These are phyloP conservation scores for Clostera curtula DNA, from an alignment of 2,888 invertebrate species.

Conservation along the genomic window DNA sequence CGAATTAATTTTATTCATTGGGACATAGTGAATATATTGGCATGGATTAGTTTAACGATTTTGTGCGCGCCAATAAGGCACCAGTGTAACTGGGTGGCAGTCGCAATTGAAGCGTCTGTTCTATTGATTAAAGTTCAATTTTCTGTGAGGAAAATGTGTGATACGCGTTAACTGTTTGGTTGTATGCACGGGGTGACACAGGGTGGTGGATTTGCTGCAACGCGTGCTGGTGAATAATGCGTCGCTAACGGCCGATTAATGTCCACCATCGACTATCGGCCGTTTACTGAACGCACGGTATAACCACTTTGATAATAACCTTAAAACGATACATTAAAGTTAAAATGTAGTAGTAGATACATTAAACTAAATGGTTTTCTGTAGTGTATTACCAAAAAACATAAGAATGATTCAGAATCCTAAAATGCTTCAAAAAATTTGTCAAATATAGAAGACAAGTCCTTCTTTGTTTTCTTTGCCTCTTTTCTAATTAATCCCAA, in stretches of 20 bases:
- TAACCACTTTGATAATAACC: no score
- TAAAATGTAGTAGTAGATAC: no score
- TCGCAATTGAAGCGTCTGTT: constrained; percentile 12
- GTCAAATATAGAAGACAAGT: no score
- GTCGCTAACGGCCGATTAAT: constrained; percentile 70
- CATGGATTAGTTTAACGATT: constrained; percentile 66
- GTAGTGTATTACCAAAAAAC: not conserved
- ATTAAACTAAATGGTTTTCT: no score
- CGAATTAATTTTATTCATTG: constrained; percentile 66
- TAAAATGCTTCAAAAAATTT: no score
- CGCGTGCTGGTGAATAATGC: constrained; percentile 72
- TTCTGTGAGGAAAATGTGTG: constrained; percentile 10
- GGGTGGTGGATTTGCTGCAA: constrained; percentile 57
- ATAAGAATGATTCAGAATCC: not conserved
- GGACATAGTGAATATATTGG: constrained; percentile 69
- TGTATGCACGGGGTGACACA: constrained; percentile 41
- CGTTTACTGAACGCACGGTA: constrained; percentile 25
- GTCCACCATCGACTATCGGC: constrained; percentile 48
- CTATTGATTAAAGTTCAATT: constrained; percentile 11
- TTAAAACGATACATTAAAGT: no score
- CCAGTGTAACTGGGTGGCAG: constrained; percentile 8
- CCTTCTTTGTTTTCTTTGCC: no score
- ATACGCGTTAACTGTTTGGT: constrained; percentile 16
- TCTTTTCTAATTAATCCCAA: no score
- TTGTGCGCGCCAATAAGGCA: constrained; percentile 15